Base-by-base conservation (phyloP, 2,797 vertebrate genomes). In the Pseudomugil tenellus region DNA sequence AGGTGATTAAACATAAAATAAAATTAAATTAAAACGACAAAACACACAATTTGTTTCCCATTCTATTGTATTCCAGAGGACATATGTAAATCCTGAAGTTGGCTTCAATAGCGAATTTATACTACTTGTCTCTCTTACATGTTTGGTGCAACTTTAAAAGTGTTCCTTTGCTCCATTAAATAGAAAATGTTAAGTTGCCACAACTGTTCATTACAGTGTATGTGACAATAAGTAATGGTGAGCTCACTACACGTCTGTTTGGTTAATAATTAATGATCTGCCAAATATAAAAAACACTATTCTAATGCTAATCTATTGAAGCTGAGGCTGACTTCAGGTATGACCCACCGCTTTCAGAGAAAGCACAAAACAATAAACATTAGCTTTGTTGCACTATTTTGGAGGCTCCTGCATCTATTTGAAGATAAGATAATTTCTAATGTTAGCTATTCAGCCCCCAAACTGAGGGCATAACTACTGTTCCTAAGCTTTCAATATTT, bases 231-330 rank as follows among this genome's bases (percentile, higher is more conserved):
- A 52, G 23, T 26, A 65, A 63, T 10, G 26, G 1, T 31, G 19
- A 51, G 43, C 53, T 75, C 72, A 72, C 68, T 4, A 29, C 48
- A 32, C 0, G n/a, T 41, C 70, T 67, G 55, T 69, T 16, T 52
- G 48, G 63, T 29, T 80, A 72, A 60, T 63, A 75, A 81, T 75
- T 71, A 85, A 49, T 1, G 11, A 69, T 58, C 67, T 58, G 63
- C 31, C 52, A 57, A 58, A 52, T 67, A 74, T 29, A 68, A 58
- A 67, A 58, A 54, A 19, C 34, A 35, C 16, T 37, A 76, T 26
- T 72, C 80, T 83, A 83, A 76, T 88, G 76, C 77, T 77, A 70
- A 46, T 6, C 19, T 34, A 23, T 49, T 74, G 28, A 57, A 62
- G 53, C 56, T 48, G 46, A 39, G 3, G 32, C 53, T 61, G 59